These are phyloP conservation scores for Caenorhabditis macrosperma DNA, from an alignment of 2,888 invertebrate species.

Conservation along the genomic window DNA sequence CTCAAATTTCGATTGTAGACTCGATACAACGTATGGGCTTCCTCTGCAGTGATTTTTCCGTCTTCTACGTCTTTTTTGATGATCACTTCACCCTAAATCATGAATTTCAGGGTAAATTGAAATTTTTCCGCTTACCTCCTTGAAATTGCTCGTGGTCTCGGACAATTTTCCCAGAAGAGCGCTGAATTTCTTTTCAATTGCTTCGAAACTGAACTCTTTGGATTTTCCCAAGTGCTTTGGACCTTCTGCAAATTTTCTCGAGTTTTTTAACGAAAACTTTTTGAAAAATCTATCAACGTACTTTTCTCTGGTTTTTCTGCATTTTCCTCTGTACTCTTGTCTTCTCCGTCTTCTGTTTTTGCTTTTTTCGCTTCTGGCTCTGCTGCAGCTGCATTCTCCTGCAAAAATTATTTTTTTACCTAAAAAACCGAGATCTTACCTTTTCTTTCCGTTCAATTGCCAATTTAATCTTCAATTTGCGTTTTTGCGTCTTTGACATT, in stretches of 20 bases:
- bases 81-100: slow-evolving; percentile 44
- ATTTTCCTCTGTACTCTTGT: neutral
- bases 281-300: neutral
- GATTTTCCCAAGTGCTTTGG: slow-evolving; percentile 39
- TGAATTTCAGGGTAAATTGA: neutral
- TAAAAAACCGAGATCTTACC: slow-evolving; percentile 11
- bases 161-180: slow-evolving; percentile 42
- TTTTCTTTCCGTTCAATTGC: slow-evolving; percentile 39
- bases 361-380: slow-evolving; percentile 34
- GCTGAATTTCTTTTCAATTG: slow-evolving; percentile 50
- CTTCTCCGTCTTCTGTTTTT: neutral
- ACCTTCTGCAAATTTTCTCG: neutral
- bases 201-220: slow-evolving; percentile 54
- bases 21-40: slow-evolving; percentile 45
- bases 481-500: slow-evolving; percentile 44
- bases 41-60: slow-evolving; percentile 46
- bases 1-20: slow-evolving; percentile 57
- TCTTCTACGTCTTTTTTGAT: slow-evolving; percentile 59
- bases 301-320: neutral
- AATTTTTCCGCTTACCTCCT: slow-evolving; percentile 23
- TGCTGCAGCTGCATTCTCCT: neutral
- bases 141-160: slow-evolving; percentile 41
- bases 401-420: neutral
- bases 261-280: neutral
- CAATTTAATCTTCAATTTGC: slow-evolving; percentile 35